Conservation (phyloP, 2,888 invertebrate genomes). For the Drosophila testacea region DNA sequence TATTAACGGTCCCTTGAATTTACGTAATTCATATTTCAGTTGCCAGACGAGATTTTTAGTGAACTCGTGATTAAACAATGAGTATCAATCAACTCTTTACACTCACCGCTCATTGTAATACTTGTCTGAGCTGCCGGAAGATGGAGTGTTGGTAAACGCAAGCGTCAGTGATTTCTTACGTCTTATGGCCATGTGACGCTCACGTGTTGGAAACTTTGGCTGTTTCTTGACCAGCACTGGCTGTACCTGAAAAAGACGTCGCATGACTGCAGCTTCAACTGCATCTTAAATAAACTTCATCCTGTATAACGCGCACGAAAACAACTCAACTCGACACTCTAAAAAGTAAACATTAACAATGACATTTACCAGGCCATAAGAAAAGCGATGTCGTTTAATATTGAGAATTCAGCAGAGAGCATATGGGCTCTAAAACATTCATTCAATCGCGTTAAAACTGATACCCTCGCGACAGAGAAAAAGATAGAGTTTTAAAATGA, state of each 20-base stretch:
- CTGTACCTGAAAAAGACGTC: constrained; percentile 80
- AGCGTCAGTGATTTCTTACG: constrained; percentile 85
- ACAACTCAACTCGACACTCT: constrained; percentile 41
- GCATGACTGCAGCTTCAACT: constrained; percentile 39
- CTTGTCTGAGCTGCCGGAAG: constrained; percentile 36
- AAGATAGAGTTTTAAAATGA: constrained; percentile 17
- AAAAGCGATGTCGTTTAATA: not conserved
- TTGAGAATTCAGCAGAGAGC: not conserved
- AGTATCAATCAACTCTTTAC: constrained; percentile 16
- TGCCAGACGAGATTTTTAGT: not conserved
- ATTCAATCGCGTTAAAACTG: constrained; percentile 2
- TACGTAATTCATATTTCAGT: too few relatives aligned
- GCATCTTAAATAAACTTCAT: constrained; percentile 45
- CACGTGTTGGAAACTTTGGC: constrained; percentile 89
- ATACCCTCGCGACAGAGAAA: not conserved
- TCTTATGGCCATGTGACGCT: constrained; percentile 89
- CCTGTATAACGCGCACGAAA: constrained; percentile 13
- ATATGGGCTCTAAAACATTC: constrained; percentile 2
- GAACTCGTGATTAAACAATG: constrained; percentile 1
- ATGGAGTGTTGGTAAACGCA: constrained; percentile 35
- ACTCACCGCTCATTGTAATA: constrained; percentile 37
- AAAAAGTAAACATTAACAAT: constrained; percentile 56
- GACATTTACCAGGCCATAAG: constrained; percentile 35
- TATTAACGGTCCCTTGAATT: constrained; percentile 28
- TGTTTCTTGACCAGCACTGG: constrained; percentile 86